A percentile compares a stretch with the other conserved stretches of the same genome.
Evolutionary conservation across 2,888 invertebrate genomes (phyloP).

Genomic region (Iphiclides podalirius): DNA sequence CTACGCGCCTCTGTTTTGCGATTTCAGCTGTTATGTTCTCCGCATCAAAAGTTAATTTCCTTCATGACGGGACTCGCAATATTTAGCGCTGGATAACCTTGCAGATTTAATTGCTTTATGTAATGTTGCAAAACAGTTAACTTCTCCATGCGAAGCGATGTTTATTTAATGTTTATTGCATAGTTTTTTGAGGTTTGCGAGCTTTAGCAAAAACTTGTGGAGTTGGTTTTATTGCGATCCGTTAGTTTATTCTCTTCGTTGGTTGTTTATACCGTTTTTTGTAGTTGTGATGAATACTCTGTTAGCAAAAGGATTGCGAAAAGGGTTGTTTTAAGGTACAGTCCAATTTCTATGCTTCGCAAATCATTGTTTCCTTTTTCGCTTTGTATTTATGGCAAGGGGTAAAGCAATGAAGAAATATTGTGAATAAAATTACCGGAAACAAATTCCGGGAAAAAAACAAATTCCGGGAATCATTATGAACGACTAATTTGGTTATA

Average conservation of each 20-base stretch:
- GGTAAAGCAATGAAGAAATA: conserved; percentile 4
- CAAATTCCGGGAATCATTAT: too few species aligned
- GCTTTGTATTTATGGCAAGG: conserved; percentile 11
- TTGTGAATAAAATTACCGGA: neutral
- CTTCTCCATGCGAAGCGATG: conserved; percentile 42
- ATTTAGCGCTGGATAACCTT: too few species aligned
- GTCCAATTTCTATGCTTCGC: conserved; percentile 21
- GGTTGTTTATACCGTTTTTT: conserved; percentile 15
- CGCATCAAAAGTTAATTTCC: neutral
- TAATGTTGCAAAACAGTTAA: conserved; percentile 49
- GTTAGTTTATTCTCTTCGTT: conserved; percentile 36
- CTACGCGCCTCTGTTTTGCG: neutral
- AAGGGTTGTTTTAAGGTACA: conserved; percentile 43
- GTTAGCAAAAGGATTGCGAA: conserved; percentile 56
- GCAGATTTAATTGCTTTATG: conserved; percentile 36
- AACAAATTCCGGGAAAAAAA: neutral
- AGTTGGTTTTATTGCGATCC: conserved; percentile 40
- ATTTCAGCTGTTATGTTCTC: conserved; percentile 1
- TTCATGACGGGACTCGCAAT: too few species aligned
- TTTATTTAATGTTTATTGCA: conserved; percentile 43
- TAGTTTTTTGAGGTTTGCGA: conserved; percentile 39
- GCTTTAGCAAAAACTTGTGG: conserved; percentile 56
- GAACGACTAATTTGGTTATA: too few species aligned
- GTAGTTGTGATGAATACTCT: conserved; percentile 2
- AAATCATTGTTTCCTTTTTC: conserved; percentile 12